Percentiles rank a stretch among this genome's conserved stretches.
Conservation (phyloP, 2,113 vertebrate species). For the Pao palembangensis region DNA sequence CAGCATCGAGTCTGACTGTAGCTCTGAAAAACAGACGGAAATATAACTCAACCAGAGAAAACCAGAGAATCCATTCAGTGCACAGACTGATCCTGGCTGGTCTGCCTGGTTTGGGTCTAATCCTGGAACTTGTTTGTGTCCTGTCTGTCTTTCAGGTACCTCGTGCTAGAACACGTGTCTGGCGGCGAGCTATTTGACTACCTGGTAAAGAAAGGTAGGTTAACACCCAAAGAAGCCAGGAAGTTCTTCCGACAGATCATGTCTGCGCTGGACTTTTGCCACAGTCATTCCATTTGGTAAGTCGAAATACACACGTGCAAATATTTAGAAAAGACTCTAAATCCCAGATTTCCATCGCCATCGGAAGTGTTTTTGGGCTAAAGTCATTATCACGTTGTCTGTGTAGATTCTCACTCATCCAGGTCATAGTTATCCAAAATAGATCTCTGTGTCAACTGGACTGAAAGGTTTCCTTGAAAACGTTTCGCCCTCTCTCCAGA, state of each 20-base stretch:
- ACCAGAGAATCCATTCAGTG: no score
- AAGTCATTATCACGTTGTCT: background rate
- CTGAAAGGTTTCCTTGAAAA: no score
- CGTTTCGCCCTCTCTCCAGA: no score
- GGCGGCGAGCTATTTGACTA: slow-evolving; percentile 98
- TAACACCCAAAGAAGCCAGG: slow-evolving; percentile 97
- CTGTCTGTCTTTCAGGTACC: slow-evolving; percentile 78
- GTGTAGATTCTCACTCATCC: no score
- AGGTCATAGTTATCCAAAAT: no score
- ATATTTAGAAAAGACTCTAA: background rate
- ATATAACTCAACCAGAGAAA: no score
- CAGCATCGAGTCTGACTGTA: slow-evolving; percentile 29
- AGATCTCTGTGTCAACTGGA: no score
- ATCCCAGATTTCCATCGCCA: no score
- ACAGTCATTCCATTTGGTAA: slow-evolving; percentile 99
- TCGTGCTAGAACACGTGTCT: slow-evolving; percentile 98
- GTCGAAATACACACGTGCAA: slow-evolving; percentile 30
- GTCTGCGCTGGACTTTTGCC: slow-evolving; percentile 98
- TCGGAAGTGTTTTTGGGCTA: background rate
- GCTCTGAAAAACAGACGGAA: slow-evolving; percentile 7
- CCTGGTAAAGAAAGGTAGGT: slow-evolving; percentile 96
- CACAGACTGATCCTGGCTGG: no score
- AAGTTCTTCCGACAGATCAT: slow-evolving; percentile 99
- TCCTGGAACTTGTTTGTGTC: background rate
- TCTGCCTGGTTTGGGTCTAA: background rate